These are phyloP conservation scores for Colistium nudipinnis DNA, from an alignment of 2,113 vertebrate species.

Conservation along the genomic window DNA sequence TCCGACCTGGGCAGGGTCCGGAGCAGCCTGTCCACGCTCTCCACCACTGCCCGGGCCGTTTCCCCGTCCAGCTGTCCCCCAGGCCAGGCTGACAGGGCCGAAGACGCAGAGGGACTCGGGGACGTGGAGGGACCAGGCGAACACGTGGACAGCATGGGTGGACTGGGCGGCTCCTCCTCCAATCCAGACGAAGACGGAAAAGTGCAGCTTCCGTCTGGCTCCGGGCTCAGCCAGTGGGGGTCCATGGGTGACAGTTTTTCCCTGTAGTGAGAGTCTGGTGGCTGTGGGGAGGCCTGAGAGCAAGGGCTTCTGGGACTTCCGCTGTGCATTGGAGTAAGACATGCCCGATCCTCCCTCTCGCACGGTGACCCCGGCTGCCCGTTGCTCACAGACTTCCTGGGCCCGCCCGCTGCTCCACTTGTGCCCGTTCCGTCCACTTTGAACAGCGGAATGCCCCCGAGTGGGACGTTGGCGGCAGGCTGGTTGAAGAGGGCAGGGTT, in stretches of 20 bases:
- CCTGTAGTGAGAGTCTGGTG: conserved; percentile 77
- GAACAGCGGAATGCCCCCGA: conserved; percentile 91
- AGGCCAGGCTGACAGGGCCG: conserved; percentile 74
- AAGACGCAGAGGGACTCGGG: conserved; percentile 78
- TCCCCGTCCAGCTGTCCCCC: conserved; percentile 87
- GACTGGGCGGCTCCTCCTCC: conserved; percentile 86
- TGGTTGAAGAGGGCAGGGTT: conserved; percentile 95
- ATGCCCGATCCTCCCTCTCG: conserved; percentile 82
- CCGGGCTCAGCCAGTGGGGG: conserved; percentile 88
- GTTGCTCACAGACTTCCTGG: conserved; percentile 87
- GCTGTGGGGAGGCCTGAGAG: conserved; percentile 86
- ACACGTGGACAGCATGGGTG: conserved; percentile 81
- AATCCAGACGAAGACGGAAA: conserved; percentile 66
- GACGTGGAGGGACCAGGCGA: conserved; percentile 82
- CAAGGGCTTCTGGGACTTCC: conserved; percentile 90
- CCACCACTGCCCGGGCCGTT: conserved; percentile 86
- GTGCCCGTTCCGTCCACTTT: conserved; percentile 88
- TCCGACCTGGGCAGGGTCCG: conserved; percentile 88
- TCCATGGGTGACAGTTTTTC: conserved; percentile 89
- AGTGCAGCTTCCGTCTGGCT: conserved; percentile 83
- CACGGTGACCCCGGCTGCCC: conserved; percentile 87
- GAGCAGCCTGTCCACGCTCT: conserved; percentile 90
- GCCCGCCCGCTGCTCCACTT: conserved; percentile 57
- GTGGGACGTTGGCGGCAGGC: conserved; percentile 86
- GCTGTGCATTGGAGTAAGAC: conserved; percentile 83